Evolutionary conservation across 2,797 vertebrate species (phyloP), one percentile per base, ranked within the genome.

Genomic region (Pachyuromys duprasi): DNA sequence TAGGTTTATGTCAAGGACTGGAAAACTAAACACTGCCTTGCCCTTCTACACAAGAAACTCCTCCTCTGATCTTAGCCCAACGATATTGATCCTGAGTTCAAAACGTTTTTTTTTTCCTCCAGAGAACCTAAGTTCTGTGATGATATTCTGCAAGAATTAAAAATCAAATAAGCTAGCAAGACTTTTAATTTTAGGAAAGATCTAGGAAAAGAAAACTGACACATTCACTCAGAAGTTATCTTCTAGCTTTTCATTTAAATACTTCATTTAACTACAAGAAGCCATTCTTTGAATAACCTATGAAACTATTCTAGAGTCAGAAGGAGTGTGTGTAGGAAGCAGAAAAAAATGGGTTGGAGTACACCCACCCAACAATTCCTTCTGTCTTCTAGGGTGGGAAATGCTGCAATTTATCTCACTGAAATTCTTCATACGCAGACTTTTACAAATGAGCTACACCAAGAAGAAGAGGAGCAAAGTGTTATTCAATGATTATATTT

Each of bases 141-240:
- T 93, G 69, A 95, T 55, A 91, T 39, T 93, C 36, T 79, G 2
- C 53, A 83, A 42, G 11, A 55, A 79, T 90, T 79, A 89, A 75
- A 92, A 69, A 88, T 82, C 28, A 83, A 63, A 42, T 22, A n/a
- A 60, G 49, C 7, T 87, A 75, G n/a, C 2, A 75, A 86, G 8
- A 45, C 12, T 26, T 93, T 83, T 33, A 72, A 82, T 93, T 80
- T 91, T 78, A 89, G 79, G 67, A 42, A 49, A 65, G 36, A 55
- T 78, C 57, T 75, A 45, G 57, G 53, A 78, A 90, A 79, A n/a
- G 33, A 74, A 89, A 60, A 75, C n/a, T 36, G 11, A 7, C 78
- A 86, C 49, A 70, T 55, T 90, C 15, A 75, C 2, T 39, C 76
- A 20, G 49, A 76, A 89, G 26, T 42, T 86, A 93, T 83, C 33